Evolutionary conservation across 53 echinoderm and acorn worm species (phyloP).

Genomic region (Zoroaster sp.): DNA sequence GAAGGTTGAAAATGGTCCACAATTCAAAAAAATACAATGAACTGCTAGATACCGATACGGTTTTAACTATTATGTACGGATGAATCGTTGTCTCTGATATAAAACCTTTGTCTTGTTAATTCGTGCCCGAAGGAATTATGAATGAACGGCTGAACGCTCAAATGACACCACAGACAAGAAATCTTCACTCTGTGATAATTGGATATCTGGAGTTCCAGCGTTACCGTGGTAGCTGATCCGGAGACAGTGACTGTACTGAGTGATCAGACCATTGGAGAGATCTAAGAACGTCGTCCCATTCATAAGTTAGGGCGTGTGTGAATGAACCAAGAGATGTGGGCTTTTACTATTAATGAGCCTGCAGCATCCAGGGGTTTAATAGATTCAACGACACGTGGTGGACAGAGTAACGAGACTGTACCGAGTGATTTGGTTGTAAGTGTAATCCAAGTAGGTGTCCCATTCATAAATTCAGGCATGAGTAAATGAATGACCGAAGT

Average conservation of each 20-base stretch:
- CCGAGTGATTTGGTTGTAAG: no score
- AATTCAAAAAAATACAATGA: no score
- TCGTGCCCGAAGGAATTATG: background rate
- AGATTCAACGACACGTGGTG: no score
- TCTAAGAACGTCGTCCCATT: background rate
- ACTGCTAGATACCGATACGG: no score
- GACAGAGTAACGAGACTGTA: no score
- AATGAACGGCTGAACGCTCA: background rate
- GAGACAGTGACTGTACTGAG: background rate
- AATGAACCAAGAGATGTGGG: no score
- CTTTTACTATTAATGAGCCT: no score
- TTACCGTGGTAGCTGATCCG: background rate
- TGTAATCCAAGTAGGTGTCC: background rate
- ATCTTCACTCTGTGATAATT: slow-evolving; percentile 19
- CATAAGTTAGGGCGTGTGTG: background rate
- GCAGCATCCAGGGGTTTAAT: no score
- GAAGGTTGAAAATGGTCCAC: no score
- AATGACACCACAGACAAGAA: background rate
- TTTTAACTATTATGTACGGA: no score
- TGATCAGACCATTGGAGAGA: background rate
- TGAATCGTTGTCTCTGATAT: no score
- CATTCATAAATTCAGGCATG: background rate
- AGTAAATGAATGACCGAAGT: background rate
- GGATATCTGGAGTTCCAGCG: background rate
- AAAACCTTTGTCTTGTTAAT: background rate